Base-by-base conservation (phyloP, 2,113 vertebrate species). In the Nansenia antarctica region DNA sequence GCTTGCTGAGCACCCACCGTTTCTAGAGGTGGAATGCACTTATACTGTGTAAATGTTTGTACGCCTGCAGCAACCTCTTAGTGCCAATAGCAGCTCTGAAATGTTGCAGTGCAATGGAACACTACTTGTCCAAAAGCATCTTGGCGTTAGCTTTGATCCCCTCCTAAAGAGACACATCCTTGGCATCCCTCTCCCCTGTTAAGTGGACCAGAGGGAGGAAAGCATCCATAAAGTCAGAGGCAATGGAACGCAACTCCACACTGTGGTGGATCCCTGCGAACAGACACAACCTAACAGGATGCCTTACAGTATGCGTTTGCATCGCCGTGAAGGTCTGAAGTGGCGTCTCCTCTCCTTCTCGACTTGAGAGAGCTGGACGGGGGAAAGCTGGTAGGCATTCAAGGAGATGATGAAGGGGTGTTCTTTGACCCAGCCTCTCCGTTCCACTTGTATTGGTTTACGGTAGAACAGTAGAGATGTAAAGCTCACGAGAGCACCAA, bases 151-250 rank as follows among this genome's bases (percentile, higher is more conserved):
- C 63, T 82, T 73, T 82, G 66, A 73, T 63, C 61, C 37, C 32
- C 49, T 69, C 60, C 39, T 77, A 67, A 86, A 79, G 45, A 78
- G 67, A 35, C 69, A 76, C 65, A 74, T 78, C 81, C 53, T 72
- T 74, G 79, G 76, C 55, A 68, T 65, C 58, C 6, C 15, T 69
- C 70, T 47, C 35, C 22, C n/a, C 62, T 73, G 77, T 74, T 75
- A 79, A 81, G 64, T 64, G 47, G 53, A 82, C 70, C 4, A 0
- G 39, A 77, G 69, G 8, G 47, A 75, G 73, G 9, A 20, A 42
- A 39, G 37, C 37, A 14, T 39, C 11, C 14, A 39, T 39, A 39
- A 14, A 14, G 37, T 11, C 2, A 39, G 14, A 3, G n/a, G n/a
- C n/a, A n/a, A n/a, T n/a, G n/a, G n/a, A n/a, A n/a, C n/a, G n/a